Percentiles rank a stretch among this genome's conserved stretches.
Conservation (phyloP, 2,797 vertebrate species). For the Eulemur albifrons region DNA sequence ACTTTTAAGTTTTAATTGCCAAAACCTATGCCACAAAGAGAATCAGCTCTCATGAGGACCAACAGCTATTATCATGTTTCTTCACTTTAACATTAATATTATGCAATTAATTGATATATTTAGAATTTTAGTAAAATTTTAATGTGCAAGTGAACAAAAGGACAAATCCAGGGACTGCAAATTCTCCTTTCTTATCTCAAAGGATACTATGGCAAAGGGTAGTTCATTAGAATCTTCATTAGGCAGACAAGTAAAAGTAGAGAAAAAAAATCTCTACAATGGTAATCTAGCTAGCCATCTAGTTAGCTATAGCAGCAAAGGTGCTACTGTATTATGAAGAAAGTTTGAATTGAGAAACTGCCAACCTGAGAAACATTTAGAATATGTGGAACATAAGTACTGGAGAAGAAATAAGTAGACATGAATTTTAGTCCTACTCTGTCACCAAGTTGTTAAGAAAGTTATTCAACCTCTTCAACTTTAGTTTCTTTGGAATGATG, state of each 20-base stretch:
- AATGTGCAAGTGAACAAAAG: constrained; percentile 9
- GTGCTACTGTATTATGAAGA: not conserved
- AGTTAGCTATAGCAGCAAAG: not conserved
- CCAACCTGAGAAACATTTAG: not conserved
- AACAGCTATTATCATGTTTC: not conserved
- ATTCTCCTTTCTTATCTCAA: constrained; percentile 16
- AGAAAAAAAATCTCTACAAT: not conserved
- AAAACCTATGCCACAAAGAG: not conserved
- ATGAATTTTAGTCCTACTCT: not conserved
- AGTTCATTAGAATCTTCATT: not conserved
- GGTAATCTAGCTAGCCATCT: not conserved
- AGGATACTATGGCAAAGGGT: not conserved
- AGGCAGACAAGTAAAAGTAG: not conserved
- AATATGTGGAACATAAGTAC: not conserved
- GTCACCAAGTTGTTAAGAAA: not conserved
- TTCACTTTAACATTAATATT: not conserved
- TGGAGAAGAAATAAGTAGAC: not conserved
- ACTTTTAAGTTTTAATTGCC: not conserved
- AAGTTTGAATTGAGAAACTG: not conserved
- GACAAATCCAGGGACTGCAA: not conserved
- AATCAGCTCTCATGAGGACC: not conserved
- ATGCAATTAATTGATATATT: not conserved
- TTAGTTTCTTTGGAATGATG: not conserved
- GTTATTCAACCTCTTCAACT: not conserved
- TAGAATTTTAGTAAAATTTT: not conserved